Evolutionary conservation across 2,888 invertebrate species (phyloP), one percentile per base, ranked within the genome.

Genomic region (Exocentrus adspersus): DNA sequence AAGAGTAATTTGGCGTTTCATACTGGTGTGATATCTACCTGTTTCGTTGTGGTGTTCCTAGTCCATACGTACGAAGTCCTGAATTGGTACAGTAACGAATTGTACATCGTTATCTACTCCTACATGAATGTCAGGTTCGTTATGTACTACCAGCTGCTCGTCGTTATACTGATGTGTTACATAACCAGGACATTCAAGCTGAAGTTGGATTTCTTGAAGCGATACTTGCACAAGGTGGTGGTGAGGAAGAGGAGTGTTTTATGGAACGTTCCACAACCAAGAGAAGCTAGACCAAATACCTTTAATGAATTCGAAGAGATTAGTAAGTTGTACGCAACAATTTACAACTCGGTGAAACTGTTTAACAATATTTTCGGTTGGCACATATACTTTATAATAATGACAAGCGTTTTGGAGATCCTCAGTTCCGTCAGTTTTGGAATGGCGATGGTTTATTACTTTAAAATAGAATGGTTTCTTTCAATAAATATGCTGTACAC

Each of bases 361-460:
- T 60, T 32, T 9, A 60, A 60, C 17, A 24, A n/a, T 2, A 45
- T 60, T 6, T 43, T 60, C 19, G 52, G 52, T 0, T 51, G 52
- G 43, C 30, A 19, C n/a, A 45, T 60, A 14, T 52, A 43, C 16
- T 20, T 42, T 14, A 21, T 45, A 16, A n/a, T 16, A 19, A 24
- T 3, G 28, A 16, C 16, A 2, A 41, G 12, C 6, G 14, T 45
- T n/a, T 1, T 28, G 7, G 28, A 14, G 1, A 48, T 14, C 6
- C 37, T 37, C 1, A 37, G 37, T n/a, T 37, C 14, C 12, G 12
- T 12, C 12, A 37, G 2, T 37, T 37, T 37, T 37, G 5, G n/a
- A n/a, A n/a, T n/a, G n/a, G n/a, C n/a, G n/a, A n/a, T n/a, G n/a
- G n/a, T n/a, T n/a, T n/a, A n/a, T n/a, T n/a, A n/a, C n/a, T n/a